These are phyloP conservation scores for Synergus itoensis DNA, from an alignment of 2,888 invertebrate genomes.

Conservation along the genomic window DNA sequence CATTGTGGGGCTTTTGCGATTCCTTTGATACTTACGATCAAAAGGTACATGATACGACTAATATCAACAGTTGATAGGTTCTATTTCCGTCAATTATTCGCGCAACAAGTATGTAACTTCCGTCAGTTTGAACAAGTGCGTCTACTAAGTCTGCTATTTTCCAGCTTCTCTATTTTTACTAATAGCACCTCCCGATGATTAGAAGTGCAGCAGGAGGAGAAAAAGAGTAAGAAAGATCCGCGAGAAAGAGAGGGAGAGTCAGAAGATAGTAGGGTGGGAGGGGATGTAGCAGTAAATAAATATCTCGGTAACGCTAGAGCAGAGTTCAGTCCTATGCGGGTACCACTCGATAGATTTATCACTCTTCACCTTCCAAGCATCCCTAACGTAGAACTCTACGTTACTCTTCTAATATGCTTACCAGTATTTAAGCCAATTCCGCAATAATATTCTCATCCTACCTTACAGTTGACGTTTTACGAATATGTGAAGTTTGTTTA, in stretches of 20 bases:
- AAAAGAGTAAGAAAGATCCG: constrained; percentile 53
- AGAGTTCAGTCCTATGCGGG: constrained; percentile 67
- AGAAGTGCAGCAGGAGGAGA: constrained; percentile 60
- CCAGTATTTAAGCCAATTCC: not conserved
- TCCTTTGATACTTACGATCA: no score
- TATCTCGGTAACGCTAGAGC: constrained; percentile 69
- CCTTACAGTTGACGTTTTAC: not conserved
- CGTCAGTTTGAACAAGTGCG: constrained; percentile 51
- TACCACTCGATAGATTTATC: constrained; percentile 17
- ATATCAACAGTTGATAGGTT: constrained; percentile 4
- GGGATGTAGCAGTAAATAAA: constrained; percentile 74
- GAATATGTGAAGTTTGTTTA: constrained; percentile 20
- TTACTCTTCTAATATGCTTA: not conserved
- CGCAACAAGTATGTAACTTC: constrained; percentile 36
- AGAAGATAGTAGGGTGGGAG: constrained; percentile 57
- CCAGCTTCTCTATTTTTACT: constrained; percentile 72
- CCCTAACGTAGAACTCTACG: not conserved
- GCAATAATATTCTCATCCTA: not conserved
- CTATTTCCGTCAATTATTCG: constrained; percentile 38
- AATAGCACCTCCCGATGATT: constrained; percentile 68
- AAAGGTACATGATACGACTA: not conserved
- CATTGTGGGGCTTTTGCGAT: not conserved
- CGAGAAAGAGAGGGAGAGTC: constrained; percentile 59
- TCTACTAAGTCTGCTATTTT: constrained; percentile 63
- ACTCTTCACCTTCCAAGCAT: not conserved